Percentiles rank a stretch among this genome's conserved stretches.
Conservation (phyloP, 2,888 invertebrate genomes). For the Hirtodrosophila confusa region DNA sequence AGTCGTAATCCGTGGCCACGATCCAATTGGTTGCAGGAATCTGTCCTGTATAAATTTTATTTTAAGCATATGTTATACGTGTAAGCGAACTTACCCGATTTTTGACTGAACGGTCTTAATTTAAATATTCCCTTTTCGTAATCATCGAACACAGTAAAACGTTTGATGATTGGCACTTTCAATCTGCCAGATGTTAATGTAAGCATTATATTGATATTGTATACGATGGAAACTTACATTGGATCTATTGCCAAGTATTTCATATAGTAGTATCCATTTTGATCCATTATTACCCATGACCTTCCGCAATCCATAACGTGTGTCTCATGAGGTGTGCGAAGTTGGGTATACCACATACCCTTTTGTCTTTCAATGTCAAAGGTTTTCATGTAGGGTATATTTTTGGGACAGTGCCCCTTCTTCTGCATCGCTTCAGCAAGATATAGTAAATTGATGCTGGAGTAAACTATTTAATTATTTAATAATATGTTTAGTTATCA, state of each 20-base stretch:
- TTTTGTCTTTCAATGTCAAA: not conserved
- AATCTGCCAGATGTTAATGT: not conserved
- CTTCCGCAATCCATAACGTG: not conserved
- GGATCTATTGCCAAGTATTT: not conserved
- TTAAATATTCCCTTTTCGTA: not conserved
- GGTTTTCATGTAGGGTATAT: not conserved
- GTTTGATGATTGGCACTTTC: not conserved
- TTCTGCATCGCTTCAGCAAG: not conserved
- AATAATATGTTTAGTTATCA: not conserved
- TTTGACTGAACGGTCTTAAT: not conserved
- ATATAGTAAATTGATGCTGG: not conserved
- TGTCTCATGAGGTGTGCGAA: not conserved
- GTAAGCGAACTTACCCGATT: not conserved
- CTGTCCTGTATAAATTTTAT: too few species aligned
- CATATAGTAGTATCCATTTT: not conserved
- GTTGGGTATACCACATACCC: conserved; percentile 4
- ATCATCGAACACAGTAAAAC: not conserved
- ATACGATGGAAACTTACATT: not conserved
- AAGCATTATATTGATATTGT: not conserved
- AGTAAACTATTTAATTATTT: not conserved
- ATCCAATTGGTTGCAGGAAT: conserved; percentile 5
- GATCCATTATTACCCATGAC: not conserved
- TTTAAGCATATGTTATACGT: too few species aligned
- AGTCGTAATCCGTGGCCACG: conserved; percentile 6
- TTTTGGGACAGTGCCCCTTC: not conserved